These are phyloP conservation scores for Falco peregrinus DNA, from an alignment of 2,797 vertebrate genomes.

Conservation along the genomic window DNA sequence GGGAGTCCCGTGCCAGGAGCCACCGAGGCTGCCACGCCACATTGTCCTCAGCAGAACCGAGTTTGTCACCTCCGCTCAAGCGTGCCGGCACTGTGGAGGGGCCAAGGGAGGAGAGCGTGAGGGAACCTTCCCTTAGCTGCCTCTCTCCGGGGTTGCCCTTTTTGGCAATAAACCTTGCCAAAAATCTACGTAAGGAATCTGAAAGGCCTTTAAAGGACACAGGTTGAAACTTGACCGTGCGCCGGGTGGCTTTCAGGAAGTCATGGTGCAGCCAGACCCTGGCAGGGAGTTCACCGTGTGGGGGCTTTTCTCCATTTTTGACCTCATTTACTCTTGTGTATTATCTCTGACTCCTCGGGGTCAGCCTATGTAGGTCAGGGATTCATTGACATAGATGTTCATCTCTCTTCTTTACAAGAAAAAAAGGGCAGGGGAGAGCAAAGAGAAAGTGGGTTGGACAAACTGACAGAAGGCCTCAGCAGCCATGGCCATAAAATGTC, in stretches of 20 bases:
- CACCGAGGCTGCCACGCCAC: neutral
- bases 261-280: neutral
- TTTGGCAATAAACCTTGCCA: neutral
- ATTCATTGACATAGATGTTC: constrained; percentile 67
- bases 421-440: neutral
- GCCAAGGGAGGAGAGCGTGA: neutral
- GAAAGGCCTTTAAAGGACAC: neutral
- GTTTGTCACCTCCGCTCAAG: constrained; percentile 28
- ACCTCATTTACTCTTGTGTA: constrained; percentile 60
- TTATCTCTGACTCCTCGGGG: constrained; percentile 68
- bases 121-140: neutral
- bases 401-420: constrained; percentile 37
- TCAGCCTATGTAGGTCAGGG: constrained; percentile 71
- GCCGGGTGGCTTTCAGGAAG: neutral
- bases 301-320: constrained; percentile 42
- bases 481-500: neutral
- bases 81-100: neutral
- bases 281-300: neutral
- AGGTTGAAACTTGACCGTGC: neutral
- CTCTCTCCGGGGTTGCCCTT: neutral
- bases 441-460: constrained; percentile 52
- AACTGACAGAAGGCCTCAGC: neutral
- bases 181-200: neutral
- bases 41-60: neutral
- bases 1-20: neutral